Percentiles rank a stretch among this genome's conserved stretches.
phyloP scores from a whole-genome alignment of 2,888 invertebrate genomes.

The Trissoscelio sp. region DNA sequence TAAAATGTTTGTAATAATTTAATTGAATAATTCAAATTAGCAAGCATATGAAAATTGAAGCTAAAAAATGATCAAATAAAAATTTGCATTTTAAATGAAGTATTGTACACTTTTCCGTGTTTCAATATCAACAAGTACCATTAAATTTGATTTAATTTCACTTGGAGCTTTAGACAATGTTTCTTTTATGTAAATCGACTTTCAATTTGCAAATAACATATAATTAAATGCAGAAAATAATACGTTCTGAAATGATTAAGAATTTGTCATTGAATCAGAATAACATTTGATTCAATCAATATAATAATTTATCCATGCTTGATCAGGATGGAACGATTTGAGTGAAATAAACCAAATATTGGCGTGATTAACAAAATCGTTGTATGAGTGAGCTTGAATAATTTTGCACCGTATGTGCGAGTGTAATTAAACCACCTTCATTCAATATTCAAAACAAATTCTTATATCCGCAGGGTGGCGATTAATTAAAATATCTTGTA shows the following conservation, averaged over 20 bases:
- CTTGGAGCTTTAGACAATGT: no score
- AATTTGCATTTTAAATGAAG: no score
- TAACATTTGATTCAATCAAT: neutral
- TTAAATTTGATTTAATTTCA: no score
- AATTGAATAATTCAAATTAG: no score
- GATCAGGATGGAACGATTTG: neutral
- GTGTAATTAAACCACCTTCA: neutral
- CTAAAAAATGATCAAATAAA: no score
- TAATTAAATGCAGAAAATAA: neutral
- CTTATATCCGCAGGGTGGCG: neutral
- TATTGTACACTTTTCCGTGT: no score
- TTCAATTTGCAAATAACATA: no score
- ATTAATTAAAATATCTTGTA: no score
- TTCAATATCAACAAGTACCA: no score
- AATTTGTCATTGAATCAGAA: neutral
- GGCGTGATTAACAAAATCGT: constrained; percentile 20
- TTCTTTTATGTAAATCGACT: no score
- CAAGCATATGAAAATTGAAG: no score
- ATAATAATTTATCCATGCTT: neutral
- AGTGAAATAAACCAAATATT: constrained; percentile 9
- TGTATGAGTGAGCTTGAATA: constrained; percentile 2
- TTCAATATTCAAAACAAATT: neutral
- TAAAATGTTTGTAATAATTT: no score
- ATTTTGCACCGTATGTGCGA: neutral
- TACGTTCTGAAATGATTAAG: neutral